Conservation (phyloP, 2,797 vertebrate species). For the Hydrocynus forskahlii region DNA sequence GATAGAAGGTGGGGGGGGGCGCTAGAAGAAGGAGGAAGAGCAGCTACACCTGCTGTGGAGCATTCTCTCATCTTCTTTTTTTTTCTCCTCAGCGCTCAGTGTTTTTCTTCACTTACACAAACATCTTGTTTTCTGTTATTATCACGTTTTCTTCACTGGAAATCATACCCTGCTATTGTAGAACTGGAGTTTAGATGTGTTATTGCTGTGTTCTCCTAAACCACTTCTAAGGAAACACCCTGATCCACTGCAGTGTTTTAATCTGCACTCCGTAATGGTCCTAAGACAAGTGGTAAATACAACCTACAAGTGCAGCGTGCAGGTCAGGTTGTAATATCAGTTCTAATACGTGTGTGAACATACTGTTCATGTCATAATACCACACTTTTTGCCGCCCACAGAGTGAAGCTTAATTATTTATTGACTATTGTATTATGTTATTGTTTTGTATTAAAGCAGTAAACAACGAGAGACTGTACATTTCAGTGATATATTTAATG, state of each 20-base stretch:
- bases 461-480: no score
- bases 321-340: not conserved
- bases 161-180: constrained; percentile 1
- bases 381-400: no score
- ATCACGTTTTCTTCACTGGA: constrained; percentile 12
- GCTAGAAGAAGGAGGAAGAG: constrained; percentile 59
- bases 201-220: not conserved
- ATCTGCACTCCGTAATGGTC: not conserved
- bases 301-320: not conserved
- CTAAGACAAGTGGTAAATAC: not conserved
- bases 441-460: no score
- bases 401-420: no score
- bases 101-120: constrained; percentile 42
- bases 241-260: not conserved
- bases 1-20: constrained; percentile 72
- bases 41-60: constrained; percentile 80
- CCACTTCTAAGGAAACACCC: not conserved
- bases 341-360: no score
- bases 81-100: not conserved
- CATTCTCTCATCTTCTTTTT: constrained; percentile 42
- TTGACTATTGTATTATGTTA: no score
- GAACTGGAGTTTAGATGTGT: not conserved
- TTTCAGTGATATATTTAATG: no score
- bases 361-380: no score
- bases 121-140: constrained; percentile 35